Evolutionary conservation across 2,797 vertebrate genomes (phyloP), one percentile per base, ranked within the genome.

Genomic region (Smutsia temminckii): DNA sequence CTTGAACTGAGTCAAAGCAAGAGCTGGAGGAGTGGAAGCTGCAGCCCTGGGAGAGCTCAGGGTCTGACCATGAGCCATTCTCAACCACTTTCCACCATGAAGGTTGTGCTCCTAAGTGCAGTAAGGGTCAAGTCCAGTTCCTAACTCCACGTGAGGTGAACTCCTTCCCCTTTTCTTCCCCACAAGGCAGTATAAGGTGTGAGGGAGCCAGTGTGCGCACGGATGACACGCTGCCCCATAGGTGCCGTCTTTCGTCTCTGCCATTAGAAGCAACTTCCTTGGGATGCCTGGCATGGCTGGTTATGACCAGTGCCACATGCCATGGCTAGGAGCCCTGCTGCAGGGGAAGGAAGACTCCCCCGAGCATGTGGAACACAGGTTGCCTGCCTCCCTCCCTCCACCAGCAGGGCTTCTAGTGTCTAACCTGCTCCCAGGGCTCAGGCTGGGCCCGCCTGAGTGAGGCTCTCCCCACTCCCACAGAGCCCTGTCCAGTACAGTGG

Each of bases 151-250:
- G 0, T 12, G 42, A 80, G 42, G n/a, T 18, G 63, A 83, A 29
- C 12, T 10, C 5, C n/a, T 55, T 42, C 3, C 34, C 27, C 21
- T 75, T 46, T 74, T 74, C 55, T 84, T 27, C 64, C 64, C 66
- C n/a, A 0, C 0, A 0, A 20, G 23, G 16, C n/a, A 46, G 2
- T 1, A 4, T 20, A 49, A 74, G 13, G 18, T 14, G 13, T 25
- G 32, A 66, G 63, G 63, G 14, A n/a, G 69, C n/a, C 17, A 53
- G 17, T 6, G 25, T 49, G 29, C 32, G 5, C 2, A 16, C 1
- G 0, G 25, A 59, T 4, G 40, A 5, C 34, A 3, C 69, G 66
- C 23, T 40, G 89, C 71, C 42, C 18, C 17, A 1, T 23, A 14
- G 64, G 12, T 21, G 29, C 46, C 42, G 75, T 10, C 11, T 9